These are phyloP conservation scores for Notechis scutatus DNA, from an alignment of 2,113 vertebrate genomes.

Conservation along the genomic window DNA sequence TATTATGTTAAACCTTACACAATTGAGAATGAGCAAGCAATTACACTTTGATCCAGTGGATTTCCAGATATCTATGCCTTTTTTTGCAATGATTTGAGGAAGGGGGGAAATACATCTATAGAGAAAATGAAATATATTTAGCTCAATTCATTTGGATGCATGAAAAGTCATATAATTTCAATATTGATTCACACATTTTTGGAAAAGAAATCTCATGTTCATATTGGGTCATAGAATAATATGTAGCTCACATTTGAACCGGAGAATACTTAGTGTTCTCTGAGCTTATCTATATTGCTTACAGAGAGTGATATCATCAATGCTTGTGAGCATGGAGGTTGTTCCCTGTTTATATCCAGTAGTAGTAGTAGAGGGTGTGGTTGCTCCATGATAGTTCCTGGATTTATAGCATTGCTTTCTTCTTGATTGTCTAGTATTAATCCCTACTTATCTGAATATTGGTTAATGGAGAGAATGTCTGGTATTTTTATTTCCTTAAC, in stretches of 20 bases:
- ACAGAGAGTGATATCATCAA: not conserved
- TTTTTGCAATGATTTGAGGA: not conserved
- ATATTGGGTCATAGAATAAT: not conserved
- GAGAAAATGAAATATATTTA: not conserved
- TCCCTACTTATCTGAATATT: not conserved
- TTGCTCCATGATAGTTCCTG: not conserved
- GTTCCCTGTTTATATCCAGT: not conserved
- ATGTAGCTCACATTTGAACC: not conserved
- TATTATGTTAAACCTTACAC: not conserved
- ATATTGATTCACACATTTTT: not conserved
- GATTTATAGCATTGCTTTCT: not conserved
- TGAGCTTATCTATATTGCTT: not conserved
- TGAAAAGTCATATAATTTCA: too few species aligned
- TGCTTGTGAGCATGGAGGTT: not conserved
- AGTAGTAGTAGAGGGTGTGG: not conserved
- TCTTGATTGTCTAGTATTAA: not conserved
- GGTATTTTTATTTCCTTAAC: not conserved
- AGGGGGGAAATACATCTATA: not conserved
- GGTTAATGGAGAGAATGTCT: not conserved
- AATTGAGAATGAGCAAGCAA: not conserved
- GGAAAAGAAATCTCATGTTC: not conserved
- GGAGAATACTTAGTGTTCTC: not conserved
- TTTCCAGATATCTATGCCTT: too few species aligned
- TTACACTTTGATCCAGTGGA: not conserved
- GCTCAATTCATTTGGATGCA: not conserved